These are phyloP conservation scores for Cebus imitator DNA, from an alignment of 2,113 vertebrate genomes.

Conservation along the genomic window DNA sequence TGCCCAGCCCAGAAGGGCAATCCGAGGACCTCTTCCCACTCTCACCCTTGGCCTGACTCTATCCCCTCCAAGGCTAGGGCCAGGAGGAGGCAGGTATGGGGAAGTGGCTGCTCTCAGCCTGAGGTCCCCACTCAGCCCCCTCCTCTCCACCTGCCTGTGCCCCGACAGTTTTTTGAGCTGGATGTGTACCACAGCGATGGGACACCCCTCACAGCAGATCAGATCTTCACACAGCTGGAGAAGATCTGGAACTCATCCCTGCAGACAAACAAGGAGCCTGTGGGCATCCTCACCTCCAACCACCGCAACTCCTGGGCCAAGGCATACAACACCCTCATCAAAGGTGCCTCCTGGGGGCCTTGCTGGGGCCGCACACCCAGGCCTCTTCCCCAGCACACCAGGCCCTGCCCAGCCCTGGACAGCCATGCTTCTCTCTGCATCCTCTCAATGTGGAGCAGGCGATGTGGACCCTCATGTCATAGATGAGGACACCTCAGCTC, in stretches of 20 bases:
- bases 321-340: slow-evolving; percentile 95
- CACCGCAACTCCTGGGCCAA: slow-evolving; percentile 98
- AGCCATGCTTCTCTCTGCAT: fast-evolving
- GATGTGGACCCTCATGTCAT: neutral
- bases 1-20: neutral
- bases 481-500: neutral
- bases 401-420: neutral
- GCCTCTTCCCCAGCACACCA: neutral
- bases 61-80: neutral
- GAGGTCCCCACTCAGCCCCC: neutral
- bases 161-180: slow-evolving; percentile 93
- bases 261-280: slow-evolving; percentile 97
- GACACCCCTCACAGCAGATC: slow-evolving; percentile 91
- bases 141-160: neutral
- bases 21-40: too few relatives aligned
- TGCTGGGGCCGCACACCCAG: neutral
- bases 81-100: neutral
- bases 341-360: slow-evolving; percentile 83
- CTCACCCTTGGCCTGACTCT: neutral
- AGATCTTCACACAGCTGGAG: slow-evolving; percentile 95
- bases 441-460: neutral
- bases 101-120: neutral
- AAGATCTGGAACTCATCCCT: slow-evolving; percentile 99
- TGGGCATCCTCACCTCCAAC: slow-evolving; percentile 96
- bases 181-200: slow-evolving; percentile 96